Evolutionary conservation across 30 jellyfish, hydroid and myxozoan genomes (phyloP).

Genomic region (Catostylus mosaicus): DNA sequence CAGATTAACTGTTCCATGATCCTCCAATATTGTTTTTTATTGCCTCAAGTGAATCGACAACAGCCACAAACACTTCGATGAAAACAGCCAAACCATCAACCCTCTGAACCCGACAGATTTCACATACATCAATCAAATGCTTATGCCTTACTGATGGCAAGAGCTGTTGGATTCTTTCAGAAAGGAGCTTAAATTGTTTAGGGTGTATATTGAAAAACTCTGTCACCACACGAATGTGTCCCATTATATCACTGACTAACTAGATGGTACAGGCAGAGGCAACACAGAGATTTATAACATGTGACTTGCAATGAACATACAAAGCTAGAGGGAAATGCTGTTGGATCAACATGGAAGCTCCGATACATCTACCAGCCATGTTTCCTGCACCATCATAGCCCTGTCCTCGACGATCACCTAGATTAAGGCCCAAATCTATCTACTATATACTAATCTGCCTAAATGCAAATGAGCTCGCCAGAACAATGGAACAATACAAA

Average conservation of each 20-base stretch:
- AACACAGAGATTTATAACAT: constrained; percentile 11
- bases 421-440: constrained; percentile 18
- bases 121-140: constrained; percentile 61
- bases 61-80: constrained; percentile 40
- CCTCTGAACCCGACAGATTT: constrained; percentile 73
- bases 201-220: neutral
- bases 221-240: neutral
- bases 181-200: neutral
- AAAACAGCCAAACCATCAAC: constrained; percentile 75
- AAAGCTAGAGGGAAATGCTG: neutral
- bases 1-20: constrained; percentile 23
- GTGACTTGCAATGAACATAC: constrained; percentile 26
- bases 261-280: constrained; percentile 10
- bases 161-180: neutral
- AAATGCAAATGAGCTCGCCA: too few relatives aligned
- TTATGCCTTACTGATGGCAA: constrained; percentile 16
- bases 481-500: too few relatives aligned
- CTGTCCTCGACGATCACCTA: constrained; percentile 46
- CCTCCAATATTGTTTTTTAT: constrained; percentile 12
- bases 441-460: too few relatives aligned
- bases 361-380: constrained; percentile 50
- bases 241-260: neutral
- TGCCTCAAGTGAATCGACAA: constrained; percentile 35
- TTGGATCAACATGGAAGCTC: constrained; percentile 6
- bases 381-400: constrained; percentile 66